Base-by-base conservation (phyloP, 2,113 vertebrate genomes). In the Theristicus caerulescens region DNA sequence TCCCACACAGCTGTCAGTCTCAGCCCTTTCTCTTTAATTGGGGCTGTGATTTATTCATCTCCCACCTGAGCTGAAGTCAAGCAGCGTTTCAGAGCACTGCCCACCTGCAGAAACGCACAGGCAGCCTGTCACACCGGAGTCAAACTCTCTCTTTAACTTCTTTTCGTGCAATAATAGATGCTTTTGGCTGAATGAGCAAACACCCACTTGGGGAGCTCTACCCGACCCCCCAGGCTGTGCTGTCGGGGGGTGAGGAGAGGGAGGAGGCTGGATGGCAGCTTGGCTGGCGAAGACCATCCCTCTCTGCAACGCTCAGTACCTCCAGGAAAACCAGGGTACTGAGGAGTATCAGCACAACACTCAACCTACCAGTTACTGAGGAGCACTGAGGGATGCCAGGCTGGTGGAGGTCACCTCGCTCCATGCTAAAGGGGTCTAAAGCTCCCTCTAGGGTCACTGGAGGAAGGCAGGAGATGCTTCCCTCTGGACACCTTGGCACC, bases 171-270 rank as follows among this genome's bases (percentile, higher is more conserved):
- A 4, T 59, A 36, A 80, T 4, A 54, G 57, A 38, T 44, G 34
- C 3, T n/a, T 57, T 54, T 1, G 3, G 25, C 44, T 69, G 66
- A 59, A 49, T 18, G 49, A 91, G 31, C 38, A 31, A 19, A 36
- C 36, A 19, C 34, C 34, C 58, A 32, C 80, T 5, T 1, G 0
- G 24, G 44, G n/a, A 83, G n/a, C 64, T 65, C 49, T 8, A 3
- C n/a, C 34, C 1, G 3, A 59, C 40, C 11, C 73, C 65, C 40
- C 34, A 26, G 40, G 17, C 38, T 40, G 47, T 38, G 52, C 27
- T n/a, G 64, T 18, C 0, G 1, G 29, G 0, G 3, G 57, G 44
- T 9, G 34, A 49, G 32, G 32, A 10, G 55, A 12, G 40, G 69
- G 40, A 73, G 40, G 14, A 36, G 18, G 59, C 9, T 9, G 52